These are phyloP conservation scores for Aythya baeri DNA, from an alignment of 2,113 vertebrate species.

Conservation along the genomic window DNA sequence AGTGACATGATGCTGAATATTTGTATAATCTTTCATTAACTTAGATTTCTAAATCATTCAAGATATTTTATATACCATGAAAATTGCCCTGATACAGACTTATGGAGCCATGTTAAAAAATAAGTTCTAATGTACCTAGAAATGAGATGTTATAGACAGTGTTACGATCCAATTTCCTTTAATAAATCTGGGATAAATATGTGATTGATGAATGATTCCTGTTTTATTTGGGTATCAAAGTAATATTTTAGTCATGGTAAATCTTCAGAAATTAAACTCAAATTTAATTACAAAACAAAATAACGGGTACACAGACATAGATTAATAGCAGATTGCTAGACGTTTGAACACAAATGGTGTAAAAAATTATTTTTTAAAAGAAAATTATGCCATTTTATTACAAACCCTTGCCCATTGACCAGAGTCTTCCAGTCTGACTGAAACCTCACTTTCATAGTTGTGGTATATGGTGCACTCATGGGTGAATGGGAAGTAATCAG, in stretches of 20 bases:
- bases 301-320: neutral
- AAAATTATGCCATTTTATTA: neutral
- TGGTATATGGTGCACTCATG: neutral
- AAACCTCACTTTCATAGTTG: neutral
- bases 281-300: neutral
- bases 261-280: neutral
- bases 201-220: neutral
- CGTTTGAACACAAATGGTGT: neutral
- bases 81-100: neutral
- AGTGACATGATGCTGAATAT: neutral
- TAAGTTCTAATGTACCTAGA: neutral
- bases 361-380: neutral
- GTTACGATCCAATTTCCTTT: fast-evolving
- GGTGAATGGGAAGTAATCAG: neutral
- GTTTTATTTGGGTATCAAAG: neutral
- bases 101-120: neutral
- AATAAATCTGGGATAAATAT: neutral
- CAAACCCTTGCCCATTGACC: neutral
- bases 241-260: neutral
- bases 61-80: neutral
- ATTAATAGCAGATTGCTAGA: neutral
- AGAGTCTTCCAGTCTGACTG: neutral
- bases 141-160: neutral
- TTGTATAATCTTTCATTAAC: constrained; percentile 5
- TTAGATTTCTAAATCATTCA: neutral